A percentile compares a stretch with the other conserved stretches of the same genome.
Conservation (phyloP, 2,888 invertebrate species). For the Eulithis testata region DNA sequence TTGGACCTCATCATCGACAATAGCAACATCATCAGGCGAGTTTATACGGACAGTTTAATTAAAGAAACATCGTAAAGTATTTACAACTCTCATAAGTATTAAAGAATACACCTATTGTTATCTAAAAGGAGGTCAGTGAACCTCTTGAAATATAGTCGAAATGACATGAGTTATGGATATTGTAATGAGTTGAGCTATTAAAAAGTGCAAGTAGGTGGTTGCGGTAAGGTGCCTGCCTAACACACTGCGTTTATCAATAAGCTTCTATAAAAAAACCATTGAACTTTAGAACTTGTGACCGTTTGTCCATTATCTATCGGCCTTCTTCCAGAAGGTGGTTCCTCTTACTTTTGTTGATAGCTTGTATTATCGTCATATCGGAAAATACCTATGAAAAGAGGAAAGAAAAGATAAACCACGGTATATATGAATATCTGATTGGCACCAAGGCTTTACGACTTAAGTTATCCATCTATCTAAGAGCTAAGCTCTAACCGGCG, state of each 20-base stretch:
- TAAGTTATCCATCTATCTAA: too few species aligned
- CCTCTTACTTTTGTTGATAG: too few species aligned
- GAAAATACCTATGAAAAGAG: too few species aligned
- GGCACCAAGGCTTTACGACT: too few species aligned
- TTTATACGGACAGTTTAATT: slow-evolving; percentile 15
- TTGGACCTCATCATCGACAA: background rate
- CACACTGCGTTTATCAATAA: background rate
- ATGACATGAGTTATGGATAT: slow-evolving; percentile 34
- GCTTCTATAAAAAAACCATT: background rate
- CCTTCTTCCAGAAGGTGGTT: too few species aligned
- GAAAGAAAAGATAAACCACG: too few species aligned
- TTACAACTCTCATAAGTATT: slow-evolving; percentile 35
- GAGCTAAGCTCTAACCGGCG: too few species aligned
- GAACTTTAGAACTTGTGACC: too few species aligned
- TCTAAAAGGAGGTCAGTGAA: slow-evolving; percentile 56
- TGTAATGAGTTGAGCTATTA: slow-evolving; percentile 54
- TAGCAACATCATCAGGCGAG: background rate
- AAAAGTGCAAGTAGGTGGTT: background rate
- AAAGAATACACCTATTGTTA: slow-evolving; percentile 45
- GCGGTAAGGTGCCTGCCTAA: background rate
- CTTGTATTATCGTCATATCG: too few species aligned
- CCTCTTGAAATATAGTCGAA: slow-evolving; percentile 46
- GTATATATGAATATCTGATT: too few species aligned
- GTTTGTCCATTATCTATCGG: too few species aligned
- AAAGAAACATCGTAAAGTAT: slow-evolving; percentile 20